Conservation (phyloP, 2,888 invertebrate genomes). For the Maniola hyperantus region DNA sequence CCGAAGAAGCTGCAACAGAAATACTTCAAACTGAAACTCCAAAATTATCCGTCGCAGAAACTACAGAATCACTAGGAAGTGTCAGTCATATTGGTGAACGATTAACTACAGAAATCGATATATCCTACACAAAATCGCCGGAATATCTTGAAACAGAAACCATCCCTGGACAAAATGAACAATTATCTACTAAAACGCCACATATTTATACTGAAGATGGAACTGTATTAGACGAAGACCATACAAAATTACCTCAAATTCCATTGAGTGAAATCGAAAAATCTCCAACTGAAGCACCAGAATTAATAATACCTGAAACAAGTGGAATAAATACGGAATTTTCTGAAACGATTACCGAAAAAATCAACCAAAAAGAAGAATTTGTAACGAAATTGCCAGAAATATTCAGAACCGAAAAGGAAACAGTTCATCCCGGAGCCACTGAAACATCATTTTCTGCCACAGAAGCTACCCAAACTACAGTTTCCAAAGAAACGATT, state of each 20-base stretch:
- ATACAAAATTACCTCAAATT: conserved; percentile 29
- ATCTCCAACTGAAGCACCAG: neutral
- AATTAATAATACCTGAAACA: conserved; percentile 22
- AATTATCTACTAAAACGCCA: neutral
- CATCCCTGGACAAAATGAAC: neutral
- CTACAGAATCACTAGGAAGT: neutral
- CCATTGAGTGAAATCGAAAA: conserved; percentile 22
- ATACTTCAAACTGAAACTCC: conserved; percentile 10
- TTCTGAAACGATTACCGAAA: conserved; percentile 23
- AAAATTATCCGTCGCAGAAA: neutral
- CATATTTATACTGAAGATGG: conserved; percentile 5
- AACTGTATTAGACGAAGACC: conserved; percentile 20
- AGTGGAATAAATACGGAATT: conserved; percentile 28
- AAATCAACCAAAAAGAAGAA: conserved; percentile 12
- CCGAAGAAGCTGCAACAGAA: conserved; percentile 14
- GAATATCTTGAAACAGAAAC: conserved; percentile 8
- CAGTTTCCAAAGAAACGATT: neutral
- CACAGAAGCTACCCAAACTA: conserved; percentile 3
- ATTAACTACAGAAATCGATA: neutral
- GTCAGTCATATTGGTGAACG: neutral
- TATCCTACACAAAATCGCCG: neutral
- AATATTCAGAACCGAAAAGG: conserved; percentile 17
- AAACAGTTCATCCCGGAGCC: conserved; percentile 22
- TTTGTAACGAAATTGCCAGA: conserved; percentile 32
- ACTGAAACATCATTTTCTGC: neutral